Conservation (phyloP, 2,888 invertebrate genomes). For the Allolobophora icterica region DNA sequence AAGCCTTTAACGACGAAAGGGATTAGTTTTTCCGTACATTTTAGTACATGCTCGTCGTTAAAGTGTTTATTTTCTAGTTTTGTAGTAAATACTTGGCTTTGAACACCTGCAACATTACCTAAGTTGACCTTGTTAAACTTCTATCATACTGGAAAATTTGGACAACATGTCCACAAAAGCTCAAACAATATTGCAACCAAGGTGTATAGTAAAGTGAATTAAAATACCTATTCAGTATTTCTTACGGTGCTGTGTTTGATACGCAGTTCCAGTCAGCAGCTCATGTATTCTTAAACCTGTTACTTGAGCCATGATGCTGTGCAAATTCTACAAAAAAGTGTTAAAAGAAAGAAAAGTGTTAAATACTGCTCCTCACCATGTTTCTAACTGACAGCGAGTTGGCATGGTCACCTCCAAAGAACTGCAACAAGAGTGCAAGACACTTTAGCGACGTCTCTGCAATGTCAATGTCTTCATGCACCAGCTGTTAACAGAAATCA, state of each 20-base stretch:
- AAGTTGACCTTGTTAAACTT: neutral
- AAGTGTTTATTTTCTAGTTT: no score
- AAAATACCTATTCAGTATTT: neutral
- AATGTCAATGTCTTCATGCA: conserved; percentile 62
- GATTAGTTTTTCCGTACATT: no score
- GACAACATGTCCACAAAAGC: neutral
- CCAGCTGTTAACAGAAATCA: conserved; percentile 52
- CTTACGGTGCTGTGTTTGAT: neutral
- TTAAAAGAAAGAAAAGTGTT: no score
- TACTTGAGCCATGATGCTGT: neutral
- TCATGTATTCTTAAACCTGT: neutral
- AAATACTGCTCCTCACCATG: conserved; percentile 37
- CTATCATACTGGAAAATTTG: neutral
- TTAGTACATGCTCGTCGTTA: no score
- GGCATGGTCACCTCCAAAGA: conserved; percentile 65
- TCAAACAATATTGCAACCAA: neutral
- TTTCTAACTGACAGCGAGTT: conserved; percentile 51
- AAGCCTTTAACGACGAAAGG: no score
- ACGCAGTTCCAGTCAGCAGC: neutral
- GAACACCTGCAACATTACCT: neutral
- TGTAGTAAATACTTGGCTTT: neutral
- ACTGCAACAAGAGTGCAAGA: conserved; percentile 62
- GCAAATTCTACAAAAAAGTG: neutral
- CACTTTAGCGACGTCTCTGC: conserved; percentile 60
- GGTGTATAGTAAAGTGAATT: neutral